Evolutionary conservation across 2,113 vertebrate species (phyloP).

Genomic region (Helogale parvula): DNA sequence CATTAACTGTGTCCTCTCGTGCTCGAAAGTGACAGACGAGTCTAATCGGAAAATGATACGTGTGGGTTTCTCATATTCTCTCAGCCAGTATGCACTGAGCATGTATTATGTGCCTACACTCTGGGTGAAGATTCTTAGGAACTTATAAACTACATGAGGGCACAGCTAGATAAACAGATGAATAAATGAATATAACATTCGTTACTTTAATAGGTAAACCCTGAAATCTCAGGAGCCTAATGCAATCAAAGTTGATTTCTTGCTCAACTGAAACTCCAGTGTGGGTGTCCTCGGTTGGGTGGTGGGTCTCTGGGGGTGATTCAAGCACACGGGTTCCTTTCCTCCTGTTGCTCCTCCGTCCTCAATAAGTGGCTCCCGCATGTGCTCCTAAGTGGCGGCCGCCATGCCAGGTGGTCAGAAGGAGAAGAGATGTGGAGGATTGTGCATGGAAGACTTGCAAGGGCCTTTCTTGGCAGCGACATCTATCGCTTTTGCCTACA

Average conservation of each 20-base stretch:
- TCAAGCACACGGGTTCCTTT: not conserved
- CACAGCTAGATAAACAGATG: not conserved
- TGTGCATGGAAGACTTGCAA: not conserved
- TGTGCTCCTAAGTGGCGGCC: not conserved
- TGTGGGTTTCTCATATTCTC: not conserved
- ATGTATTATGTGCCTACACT: not conserved
- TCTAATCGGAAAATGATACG: not conserved
- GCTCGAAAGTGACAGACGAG: not conserved
- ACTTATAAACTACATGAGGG: not conserved
- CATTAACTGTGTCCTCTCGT: not conserved
- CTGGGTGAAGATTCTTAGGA: not conserved
- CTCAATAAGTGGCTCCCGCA: not conserved
- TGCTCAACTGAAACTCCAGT: not conserved
- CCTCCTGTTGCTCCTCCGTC: not conserved
- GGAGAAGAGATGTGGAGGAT: not conserved
- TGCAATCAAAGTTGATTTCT: not conserved
- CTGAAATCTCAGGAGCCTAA: not conserved
- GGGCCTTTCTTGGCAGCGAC: not conserved
- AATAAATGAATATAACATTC: not conserved
- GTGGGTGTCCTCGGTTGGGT: not conserved
- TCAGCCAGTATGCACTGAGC: not conserved
- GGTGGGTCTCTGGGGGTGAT: not conserved
- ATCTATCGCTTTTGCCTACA: not conserved
- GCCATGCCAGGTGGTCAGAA: not conserved
- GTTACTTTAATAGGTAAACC: not conserved